Base-by-base conservation (phyloP, 1,140 invertebrate genomes). In the Lethrus apterus region DNA sequence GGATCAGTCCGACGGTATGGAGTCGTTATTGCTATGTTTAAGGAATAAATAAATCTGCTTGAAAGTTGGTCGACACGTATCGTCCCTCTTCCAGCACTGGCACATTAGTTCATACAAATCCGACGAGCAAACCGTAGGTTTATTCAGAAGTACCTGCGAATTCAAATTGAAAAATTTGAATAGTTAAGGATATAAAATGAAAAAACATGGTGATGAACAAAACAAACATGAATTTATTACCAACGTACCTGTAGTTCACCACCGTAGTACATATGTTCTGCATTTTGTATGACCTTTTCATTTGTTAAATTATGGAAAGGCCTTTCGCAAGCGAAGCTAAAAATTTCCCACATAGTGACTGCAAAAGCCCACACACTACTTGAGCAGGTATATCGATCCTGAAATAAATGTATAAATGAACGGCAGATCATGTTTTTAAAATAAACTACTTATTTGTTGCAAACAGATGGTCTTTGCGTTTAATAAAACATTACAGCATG, bases 61-160 rank as follows among this genome's bases (percentile, higher is more conserved):
- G 65, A 89, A 89, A 14, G 78, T 80, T 21, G 86, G 86, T 54
- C 86, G 69, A 29, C 67, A 69, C 50, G 58, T 70, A 56, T 73
- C 80, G 67, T 73, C 82, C 66, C 69, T 73, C 59, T 69, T 79
- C 87, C 87, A 90, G 65, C 86, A 90, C 45, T 83, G 80, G 46
- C 76, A 72, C 80, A 89, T 84, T 50, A 90, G 64, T 58, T 83
- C 80, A 64, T 86, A 89, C 32, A 87, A 74, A 46, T 86, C 81
- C 33, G 79, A 71, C n/a, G 83, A 78, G 65, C 86, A 88, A 52
- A 82, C 71, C 40, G 75, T 71, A 29, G 84, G 84, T 57, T 79
- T 79, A 42, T 80, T 77, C 52, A 84, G 69, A 49, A 75, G 68
- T 45, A 77, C 70, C 76, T 81, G 62, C 32, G 70, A 68, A 50